Percentiles rank a stretch among this genome's conserved stretches.
Evolutionary conservation across 2,888 invertebrate species (phyloP).

Genomic region (Cylloceria caligata): DNA sequence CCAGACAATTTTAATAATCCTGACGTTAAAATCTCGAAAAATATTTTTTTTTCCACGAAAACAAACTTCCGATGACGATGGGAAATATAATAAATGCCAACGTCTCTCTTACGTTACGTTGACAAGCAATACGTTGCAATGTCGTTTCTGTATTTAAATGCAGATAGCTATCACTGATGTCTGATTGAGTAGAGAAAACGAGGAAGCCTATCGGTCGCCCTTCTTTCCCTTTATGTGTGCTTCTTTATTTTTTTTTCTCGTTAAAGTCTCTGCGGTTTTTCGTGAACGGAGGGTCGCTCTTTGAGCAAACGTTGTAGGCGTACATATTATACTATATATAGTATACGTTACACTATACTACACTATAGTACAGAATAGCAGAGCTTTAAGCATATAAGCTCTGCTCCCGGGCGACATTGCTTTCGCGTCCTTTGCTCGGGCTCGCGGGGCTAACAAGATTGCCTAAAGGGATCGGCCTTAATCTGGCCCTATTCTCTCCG

Average conservation of each 20-base stretch:
- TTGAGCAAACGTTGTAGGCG: constrained; percentile 31
- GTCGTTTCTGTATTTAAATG: background rate
- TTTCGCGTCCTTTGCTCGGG: constrained; percentile 72
- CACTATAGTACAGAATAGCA: constrained; percentile 23
- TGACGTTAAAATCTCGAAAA: too few species aligned
- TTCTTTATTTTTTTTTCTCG: constrained; percentile 18
- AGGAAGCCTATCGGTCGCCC: background rate
- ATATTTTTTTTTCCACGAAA: too few species aligned
- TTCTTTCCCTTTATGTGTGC: constrained; percentile 23
- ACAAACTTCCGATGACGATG: too few species aligned
- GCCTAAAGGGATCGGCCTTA: constrained; percentile 75
- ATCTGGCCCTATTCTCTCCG: constrained; percentile 64
- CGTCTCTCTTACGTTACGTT: background rate
- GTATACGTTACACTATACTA: background rate
- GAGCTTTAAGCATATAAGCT: constrained; percentile 62
- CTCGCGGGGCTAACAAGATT: constrained; percentile 78
- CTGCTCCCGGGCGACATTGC: constrained; percentile 56
- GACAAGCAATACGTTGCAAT: background rate
- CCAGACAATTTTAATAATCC: too few species aligned
- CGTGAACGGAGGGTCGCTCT: constrained; percentile 23
- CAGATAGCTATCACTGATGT: constrained; percentile 10
- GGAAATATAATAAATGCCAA: too few species aligned
- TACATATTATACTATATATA: background rate
- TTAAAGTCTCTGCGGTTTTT: constrained; percentile 39
- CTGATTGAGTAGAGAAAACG: constrained; percentile 20